Evolutionary conservation across 2,888 invertebrate species (phyloP).

Genomic region (Epirrita christyi): DNA sequence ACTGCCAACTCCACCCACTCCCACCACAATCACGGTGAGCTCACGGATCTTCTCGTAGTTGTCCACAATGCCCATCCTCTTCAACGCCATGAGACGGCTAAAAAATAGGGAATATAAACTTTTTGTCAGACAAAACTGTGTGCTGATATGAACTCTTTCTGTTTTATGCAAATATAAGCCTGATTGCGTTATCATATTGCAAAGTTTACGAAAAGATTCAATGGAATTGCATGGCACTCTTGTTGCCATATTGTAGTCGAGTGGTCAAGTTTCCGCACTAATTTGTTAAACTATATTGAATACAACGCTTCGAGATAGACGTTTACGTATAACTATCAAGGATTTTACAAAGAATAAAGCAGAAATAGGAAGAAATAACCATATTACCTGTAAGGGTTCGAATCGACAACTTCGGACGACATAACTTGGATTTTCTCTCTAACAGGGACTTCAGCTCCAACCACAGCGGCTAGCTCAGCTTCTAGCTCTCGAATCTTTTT

Average conservation of each 20-base stretch:
- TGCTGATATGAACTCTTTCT: background rate
- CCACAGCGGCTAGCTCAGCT: constrained; percentile 83
- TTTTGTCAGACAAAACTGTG: background rate
- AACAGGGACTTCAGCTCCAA: constrained; percentile 65
- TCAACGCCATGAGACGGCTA: constrained; percentile 99
- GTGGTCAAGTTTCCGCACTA: background rate
- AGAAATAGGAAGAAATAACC: constrained; percentile 12
- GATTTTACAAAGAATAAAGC: background rate
- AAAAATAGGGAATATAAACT: constrained; percentile 28
- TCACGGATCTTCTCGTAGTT: constrained; percentile 97
- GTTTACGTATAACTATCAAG: background rate
- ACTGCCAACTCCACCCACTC: constrained; percentile 99
- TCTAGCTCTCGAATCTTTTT: constrained; percentile 87
- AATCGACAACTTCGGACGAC: constrained; percentile 98
- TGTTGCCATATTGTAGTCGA: constrained; percentile 14
- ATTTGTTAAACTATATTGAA: background rate
- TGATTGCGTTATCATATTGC: too few relatives aligned
- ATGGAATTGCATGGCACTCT: background rate
- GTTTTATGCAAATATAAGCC: background rate
- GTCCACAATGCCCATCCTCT: constrained; percentile 99
- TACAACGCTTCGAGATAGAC: background rate
- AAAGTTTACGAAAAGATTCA: too few relatives aligned
- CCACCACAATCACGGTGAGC: constrained; percentile 96
- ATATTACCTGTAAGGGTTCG: constrained; percentile 97
- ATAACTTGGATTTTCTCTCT: constrained; percentile 93